A percentile compares a stretch with the other conserved stretches of the same genome.
Evolutionary conservation across 2,113 vertebrate genomes (phyloP).

Genomic region (Fregata magnificens): DNA sequence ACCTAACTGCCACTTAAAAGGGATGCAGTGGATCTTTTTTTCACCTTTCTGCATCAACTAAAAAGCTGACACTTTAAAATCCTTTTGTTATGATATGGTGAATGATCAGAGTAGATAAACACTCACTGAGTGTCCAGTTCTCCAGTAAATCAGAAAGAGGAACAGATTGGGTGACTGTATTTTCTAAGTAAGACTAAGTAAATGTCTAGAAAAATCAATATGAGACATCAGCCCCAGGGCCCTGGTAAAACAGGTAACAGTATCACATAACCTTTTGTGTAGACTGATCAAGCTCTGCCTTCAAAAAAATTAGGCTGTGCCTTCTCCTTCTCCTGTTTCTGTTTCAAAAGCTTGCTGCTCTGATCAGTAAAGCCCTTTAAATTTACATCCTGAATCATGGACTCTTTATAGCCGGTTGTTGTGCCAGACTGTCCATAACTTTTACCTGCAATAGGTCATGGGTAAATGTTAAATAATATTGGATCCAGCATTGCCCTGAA

Average conservation of each 20-base stretch:
- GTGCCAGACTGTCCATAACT: background rate
- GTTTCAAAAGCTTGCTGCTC: background rate
- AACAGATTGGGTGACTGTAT: background rate
- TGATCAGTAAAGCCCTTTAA: background rate
- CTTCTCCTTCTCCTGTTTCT: background rate
- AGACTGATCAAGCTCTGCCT: background rate
- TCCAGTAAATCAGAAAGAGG: background rate
- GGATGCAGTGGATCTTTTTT: background rate
- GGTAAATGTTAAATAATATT: background rate
- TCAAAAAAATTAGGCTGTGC: background rate
- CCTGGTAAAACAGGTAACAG: background rate
- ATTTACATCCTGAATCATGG: background rate
- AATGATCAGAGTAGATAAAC: background rate
- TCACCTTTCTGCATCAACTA: background rate
- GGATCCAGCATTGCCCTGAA: background rate
- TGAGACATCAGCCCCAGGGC: background rate
- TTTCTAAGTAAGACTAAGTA: conserved; percentile 20
- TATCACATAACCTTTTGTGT: background rate
- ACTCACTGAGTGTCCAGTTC: background rate
- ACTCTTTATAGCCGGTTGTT: background rate
- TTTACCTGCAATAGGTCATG: background rate
- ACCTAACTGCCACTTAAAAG: background rate
- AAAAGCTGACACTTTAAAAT: background rate
- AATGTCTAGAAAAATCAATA: conserved; percentile 4
- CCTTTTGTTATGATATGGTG: background rate